Evolutionary conservation across 2,888 invertebrate species (phyloP), one percentile per base, ranked within the genome.

Genomic region (Drosophila neotestacea): DNA sequence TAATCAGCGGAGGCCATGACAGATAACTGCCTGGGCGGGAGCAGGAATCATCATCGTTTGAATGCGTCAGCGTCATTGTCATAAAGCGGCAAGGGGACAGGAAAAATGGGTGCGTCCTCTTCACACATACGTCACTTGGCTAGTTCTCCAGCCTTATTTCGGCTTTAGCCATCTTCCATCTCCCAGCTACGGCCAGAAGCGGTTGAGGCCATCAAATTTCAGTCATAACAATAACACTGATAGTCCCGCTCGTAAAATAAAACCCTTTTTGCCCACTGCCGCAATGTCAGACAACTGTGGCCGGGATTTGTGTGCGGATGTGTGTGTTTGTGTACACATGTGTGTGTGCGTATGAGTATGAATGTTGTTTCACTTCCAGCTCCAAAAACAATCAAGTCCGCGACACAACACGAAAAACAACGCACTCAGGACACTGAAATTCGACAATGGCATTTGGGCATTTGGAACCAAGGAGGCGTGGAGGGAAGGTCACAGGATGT

Each of bases 141-240:
- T 79, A 77, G 76, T 69, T 68, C 58, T 36, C 16, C 52, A 52
- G 46, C 51, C 32, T 7, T 28, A 6, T 9, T 9, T 4, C 50
- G 10, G 10, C 51, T 16, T 28, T 4, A 36, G 11, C 36, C 32
- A 10, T 11, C 30, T 16, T 16, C 41, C 4, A 5, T 10, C 46
- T n/a, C 22, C 51, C 65, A 56, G 44, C 51, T 56, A 34, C 61
- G 54, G 76, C 83, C 77, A 70, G 74, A 68, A 86, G 73, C 89
- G 73, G 66, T 84, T 73, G 75, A 78, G 81, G 85, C 85, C 85
- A 85, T 85, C 87, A 85, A 87, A 85, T 86, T 85, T 85, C 81
- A 85, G 85, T 85, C 85, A 85, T 85, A 85, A 85, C 85, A 85
- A 85, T 85, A 87, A 85, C 83, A 85, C 85, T 85, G 85, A 85